Base-by-base conservation (phyloP, 2,888 invertebrate species). In the Eupithecia subfuscata region DNA sequence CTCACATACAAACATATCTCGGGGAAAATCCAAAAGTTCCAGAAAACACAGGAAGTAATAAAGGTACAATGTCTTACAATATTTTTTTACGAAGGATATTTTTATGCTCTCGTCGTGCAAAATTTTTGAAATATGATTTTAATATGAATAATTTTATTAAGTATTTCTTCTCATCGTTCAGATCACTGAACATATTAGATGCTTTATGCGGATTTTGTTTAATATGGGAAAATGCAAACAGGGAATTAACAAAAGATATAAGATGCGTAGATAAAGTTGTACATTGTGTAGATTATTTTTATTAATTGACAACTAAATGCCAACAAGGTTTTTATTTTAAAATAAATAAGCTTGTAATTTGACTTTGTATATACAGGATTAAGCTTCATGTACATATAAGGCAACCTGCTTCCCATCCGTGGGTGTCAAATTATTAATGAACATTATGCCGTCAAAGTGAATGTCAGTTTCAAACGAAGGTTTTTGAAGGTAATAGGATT, bases 21-120 rank as follows among this genome's bases (percentile, higher is more conserved):
- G 68, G 72, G 77, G 78, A 81, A 81, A 80, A 79, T 78, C 78
- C 76, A 78, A 79, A 77, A 81, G 79, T 81, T 80, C 71, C 79
- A 70, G 76, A 80, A 80, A 67, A 78, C 75, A 78, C 77, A 78
- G 79, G 80, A 81, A 80, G 81, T 76, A 81, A 80, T 81, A 81
- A 80, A 81, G 80, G 81, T 80, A 81, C 80, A 80, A 80, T 80
- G 80, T 79, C 79, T 77, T 76, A 79, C 80, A 78, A 80, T 80
- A 80, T 81, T 77, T 82, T 82, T 82, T 80, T 81, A 82, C 79
- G 79, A 48, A 82, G 78, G 72, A 75, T 77, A 78, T 80, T 77
- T 79, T 79, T 77, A 77, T 76, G 71, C 75, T 73, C 75, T 70
- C 70, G 75, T 40, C 64, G 68, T 67, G 71, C 63, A 74, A 76